Conservation (phyloP, 2,113 vertebrate species). For the Halichoerus grypus region DNA sequence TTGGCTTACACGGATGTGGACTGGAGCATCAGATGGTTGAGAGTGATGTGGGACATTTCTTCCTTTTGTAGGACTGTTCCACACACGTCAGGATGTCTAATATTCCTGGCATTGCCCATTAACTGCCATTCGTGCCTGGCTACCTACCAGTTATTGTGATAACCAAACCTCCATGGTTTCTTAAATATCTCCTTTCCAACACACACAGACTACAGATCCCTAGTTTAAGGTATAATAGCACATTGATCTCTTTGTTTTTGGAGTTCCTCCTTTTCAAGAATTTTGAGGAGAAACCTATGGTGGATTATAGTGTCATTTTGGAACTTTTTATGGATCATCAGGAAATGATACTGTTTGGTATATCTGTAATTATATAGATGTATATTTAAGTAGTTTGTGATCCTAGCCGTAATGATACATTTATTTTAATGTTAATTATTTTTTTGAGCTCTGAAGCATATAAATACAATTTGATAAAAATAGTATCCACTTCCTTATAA, state of each 20-base stretch:
- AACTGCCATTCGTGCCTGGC: background rate
- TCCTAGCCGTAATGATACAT: background rate
- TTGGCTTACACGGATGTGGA: background rate
- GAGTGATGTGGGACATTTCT: background rate
- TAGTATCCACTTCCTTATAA: background rate
- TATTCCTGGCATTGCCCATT: background rate
- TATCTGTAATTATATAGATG: conserved; percentile 20
- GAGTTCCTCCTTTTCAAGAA: background rate
- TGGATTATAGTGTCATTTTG: background rate
- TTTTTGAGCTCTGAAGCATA: conserved; percentile 63
- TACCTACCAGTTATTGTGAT: background rate
- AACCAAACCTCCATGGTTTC: background rate
- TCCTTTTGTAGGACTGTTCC: background rate
- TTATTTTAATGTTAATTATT: conserved; percentile 79
- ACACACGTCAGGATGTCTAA: background rate
- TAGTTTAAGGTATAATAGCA: background rate
- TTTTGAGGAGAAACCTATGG: background rate
- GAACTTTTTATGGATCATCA: conserved; percentile 5
- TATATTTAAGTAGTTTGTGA: background rate
- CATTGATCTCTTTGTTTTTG: background rate
- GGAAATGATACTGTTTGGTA: conserved; percentile 14
- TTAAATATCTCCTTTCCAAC: background rate
- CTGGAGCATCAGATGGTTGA: background rate
- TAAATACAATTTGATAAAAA: conserved; percentile 79
- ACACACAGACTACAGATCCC: background rate